Evolutionary conservation across 2,113 vertebrate genomes (phyloP).

Genomic region (Pelecanoides urinatrix): DNA sequence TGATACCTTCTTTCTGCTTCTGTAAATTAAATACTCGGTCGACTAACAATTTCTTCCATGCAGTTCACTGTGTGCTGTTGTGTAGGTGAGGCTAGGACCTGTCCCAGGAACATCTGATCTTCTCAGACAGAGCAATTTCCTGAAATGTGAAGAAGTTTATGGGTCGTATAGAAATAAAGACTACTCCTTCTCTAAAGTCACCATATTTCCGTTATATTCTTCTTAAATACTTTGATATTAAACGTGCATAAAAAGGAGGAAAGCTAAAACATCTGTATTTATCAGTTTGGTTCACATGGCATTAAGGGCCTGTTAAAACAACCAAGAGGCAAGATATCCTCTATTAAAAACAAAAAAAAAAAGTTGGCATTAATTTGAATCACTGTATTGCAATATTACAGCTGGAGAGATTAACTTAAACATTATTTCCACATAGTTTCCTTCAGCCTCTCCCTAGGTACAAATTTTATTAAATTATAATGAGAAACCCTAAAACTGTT

Average conservation of each 20-base stretch:
- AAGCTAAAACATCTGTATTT: slow-evolving; percentile 7
- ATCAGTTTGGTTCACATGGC: background rate
- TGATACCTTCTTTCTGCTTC: background rate
- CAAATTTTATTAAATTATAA: slow-evolving; percentile 48
- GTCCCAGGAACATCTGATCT: background rate
- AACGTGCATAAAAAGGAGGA: background rate
- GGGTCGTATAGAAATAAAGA: background rate
- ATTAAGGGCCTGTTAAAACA: slow-evolving; percentile 7
- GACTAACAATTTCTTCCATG: background rate
- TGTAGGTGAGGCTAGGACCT: background rate
- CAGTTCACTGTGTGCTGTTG: background rate
- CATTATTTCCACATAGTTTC: slow-evolving; percentile 19
- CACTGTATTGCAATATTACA: background rate
- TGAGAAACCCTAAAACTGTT: slow-evolving; percentile 29
- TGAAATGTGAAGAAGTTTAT: background rate
- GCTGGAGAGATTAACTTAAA: slow-evolving; percentile 14
- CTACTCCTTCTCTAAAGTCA: background rate
- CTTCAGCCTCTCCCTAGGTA: slow-evolving; percentile 45
- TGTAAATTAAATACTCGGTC: background rate
- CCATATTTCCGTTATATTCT: background rate
- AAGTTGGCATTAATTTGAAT: slow-evolving; percentile 32
- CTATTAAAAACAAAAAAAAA: background rate
- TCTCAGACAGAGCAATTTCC: background rate
- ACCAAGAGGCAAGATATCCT: background rate
- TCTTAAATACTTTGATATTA: background rate